These are phyloP conservation scores for Tholera decimalis DNA, from an alignment of 2,888 invertebrate species.

Conservation along the genomic window DNA sequence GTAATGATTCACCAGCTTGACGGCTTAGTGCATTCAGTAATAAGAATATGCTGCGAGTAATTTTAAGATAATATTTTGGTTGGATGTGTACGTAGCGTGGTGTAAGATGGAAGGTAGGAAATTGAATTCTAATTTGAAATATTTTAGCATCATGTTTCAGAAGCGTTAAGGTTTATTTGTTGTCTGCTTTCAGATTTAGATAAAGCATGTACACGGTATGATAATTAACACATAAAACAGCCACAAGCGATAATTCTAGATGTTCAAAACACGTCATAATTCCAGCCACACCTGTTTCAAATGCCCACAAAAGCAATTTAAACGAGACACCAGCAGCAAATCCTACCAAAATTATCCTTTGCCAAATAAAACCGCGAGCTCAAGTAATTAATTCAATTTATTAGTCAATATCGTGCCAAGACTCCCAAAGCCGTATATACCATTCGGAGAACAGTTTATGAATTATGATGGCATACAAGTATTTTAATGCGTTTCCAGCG, in stretches of 20 bases:
- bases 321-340: conserved; percentile 58
- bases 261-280: conserved; percentile 52
- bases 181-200: conserved; percentile 25
- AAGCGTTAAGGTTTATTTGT: neutral
- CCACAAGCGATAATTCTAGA: conserved; percentile 33
- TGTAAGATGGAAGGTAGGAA: neutral
- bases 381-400: conserved; percentile 79
- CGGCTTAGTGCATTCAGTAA: conserved; percentile 56
- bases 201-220: conserved; percentile 19
- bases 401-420: conserved; percentile 73
- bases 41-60: conserved; percentile 41
- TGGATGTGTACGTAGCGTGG: neutral
- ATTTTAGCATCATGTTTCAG: neutral
- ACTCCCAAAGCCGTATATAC: conserved; percentile 63
- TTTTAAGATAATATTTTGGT: conserved; percentile 31
- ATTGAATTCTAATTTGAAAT: conserved; percentile 23
- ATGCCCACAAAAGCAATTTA: conserved; percentile 61
- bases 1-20: conserved; percentile 57
- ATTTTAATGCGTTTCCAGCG: conserved; percentile 82
- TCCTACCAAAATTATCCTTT: conserved; percentile 63
- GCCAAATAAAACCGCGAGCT: conserved; percentile 64
- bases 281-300: conserved; percentile 58
- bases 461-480: conserved; percentile 81
- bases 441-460: conserved; percentile 71
- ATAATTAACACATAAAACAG: conserved; percentile 36